These are phyloP conservation scores for Lysandra coridon DNA, from an alignment of 2,888 invertebrate species.

Conservation along the genomic window DNA sequence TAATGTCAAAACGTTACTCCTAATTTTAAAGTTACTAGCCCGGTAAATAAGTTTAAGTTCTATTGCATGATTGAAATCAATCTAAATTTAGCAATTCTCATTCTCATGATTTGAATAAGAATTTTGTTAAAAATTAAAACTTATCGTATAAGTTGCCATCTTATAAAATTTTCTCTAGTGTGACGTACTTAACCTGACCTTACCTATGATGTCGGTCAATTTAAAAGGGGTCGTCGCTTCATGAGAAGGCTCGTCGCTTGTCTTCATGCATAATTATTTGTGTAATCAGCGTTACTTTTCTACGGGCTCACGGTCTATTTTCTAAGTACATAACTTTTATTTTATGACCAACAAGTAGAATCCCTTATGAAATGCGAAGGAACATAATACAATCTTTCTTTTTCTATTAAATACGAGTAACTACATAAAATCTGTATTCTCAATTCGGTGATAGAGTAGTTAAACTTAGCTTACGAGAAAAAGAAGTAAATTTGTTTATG, in stretches of 20 bases:
- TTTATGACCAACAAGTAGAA: too few species aligned
- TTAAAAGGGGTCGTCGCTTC: constrained; percentile 25
- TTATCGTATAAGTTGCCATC: neutral
- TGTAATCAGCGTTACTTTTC: constrained; percentile 4
- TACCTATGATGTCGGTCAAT: constrained; percentile 29
- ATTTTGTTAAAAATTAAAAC: neutral
- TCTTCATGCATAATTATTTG: constrained; percentile 8
- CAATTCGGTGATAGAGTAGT: too few species aligned
- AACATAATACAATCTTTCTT: too few species aligned
- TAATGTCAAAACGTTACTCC: too few species aligned
- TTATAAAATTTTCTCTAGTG: neutral
- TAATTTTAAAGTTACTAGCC: too few species aligned
- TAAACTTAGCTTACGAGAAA: too few species aligned
- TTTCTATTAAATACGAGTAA: too few species aligned
- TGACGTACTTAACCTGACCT: constrained; percentile 26
- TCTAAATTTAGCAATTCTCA: neutral
- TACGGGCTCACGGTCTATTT: neutral
- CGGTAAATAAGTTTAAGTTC: too few species aligned
- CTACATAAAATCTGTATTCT: too few species aligned
- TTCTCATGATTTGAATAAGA: neutral
- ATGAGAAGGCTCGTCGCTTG: constrained; percentile 19
- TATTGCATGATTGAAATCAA: neutral
- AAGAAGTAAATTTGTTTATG: too few species aligned
- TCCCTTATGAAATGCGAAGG: too few species aligned
- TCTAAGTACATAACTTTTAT: neutral